Evolutionary conservation across 2,888 invertebrate species (phyloP).

Genomic region (Cephus rjabovi): DNA sequence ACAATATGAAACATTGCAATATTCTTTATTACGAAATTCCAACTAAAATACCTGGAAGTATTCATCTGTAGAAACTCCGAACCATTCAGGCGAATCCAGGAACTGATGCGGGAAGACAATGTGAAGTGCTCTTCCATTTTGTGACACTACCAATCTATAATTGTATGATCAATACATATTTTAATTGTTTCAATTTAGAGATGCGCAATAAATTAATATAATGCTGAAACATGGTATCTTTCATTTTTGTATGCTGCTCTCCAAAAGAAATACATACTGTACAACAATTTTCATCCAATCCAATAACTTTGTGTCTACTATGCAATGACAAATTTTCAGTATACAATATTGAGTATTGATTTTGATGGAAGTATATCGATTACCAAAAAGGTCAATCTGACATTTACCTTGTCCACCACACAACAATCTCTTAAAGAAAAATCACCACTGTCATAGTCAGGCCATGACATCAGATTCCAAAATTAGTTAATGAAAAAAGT

Average conservation of each 20-base stretch:
- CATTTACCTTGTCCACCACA: background rate
- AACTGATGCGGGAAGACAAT: constrained; percentile 90
- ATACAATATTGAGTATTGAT: background rate
- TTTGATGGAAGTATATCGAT: background rate
- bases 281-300: background rate
- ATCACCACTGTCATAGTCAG: no score
- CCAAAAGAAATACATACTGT: background rate
- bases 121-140: constrained; percentile 85
- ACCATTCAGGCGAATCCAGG: constrained; percentile 91
- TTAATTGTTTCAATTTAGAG: background rate
- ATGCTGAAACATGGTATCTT: no score
- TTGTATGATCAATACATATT: background rate
- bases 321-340: background rate
- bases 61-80: constrained; percentile 88
- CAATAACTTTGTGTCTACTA: background rate
- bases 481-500: background rate
- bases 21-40: background rate
- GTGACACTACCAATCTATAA: constrained; percentile 84
- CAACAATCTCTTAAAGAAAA: background rate
- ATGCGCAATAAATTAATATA: background rate
- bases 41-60: constrained; percentile 81
- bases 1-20: background rate
- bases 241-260: background rate
- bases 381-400: background rate
- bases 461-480: no score